These are phyloP conservation scores for Lacerta agilis DNA, from an alignment of 2,797 vertebrate genomes.

Conservation along the genomic window DNA sequence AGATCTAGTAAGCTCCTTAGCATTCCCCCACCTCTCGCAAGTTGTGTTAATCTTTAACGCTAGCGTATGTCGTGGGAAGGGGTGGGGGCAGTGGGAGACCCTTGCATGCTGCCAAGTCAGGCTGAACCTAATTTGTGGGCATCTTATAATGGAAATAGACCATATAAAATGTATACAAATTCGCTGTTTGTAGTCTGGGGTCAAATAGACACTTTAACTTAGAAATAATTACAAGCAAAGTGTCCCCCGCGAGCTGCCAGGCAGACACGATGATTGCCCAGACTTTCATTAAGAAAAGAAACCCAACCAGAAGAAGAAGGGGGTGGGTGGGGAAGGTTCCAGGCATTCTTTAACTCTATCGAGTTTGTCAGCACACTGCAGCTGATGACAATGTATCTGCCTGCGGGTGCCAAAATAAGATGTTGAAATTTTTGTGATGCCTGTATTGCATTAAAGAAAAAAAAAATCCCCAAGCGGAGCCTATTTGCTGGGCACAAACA, in stretches of 20 bases:
- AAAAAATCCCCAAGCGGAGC: constrained; percentile 49
- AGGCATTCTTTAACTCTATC: constrained; percentile 73
- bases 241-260: constrained; percentile 72
- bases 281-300: constrained; percentile 73
- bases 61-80: constrained; percentile 58
- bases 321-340: constrained; percentile 55
- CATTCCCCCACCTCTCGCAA: neutral
- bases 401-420: constrained; percentile 70
- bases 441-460: constrained; percentile 72
- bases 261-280: constrained; percentile 71
- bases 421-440: constrained; percentile 66
- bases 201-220: constrained; percentile 67
- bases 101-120: constrained; percentile 65
- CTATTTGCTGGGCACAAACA: constrained; percentile 60
- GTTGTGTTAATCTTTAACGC: constrained; percentile 57
- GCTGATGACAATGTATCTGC: constrained; percentile 76
- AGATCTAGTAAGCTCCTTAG: neutral
- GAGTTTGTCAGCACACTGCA: constrained; percentile 68
- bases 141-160: constrained; percentile 78
- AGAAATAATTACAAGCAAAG: constrained; percentile 72
- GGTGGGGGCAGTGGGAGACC: neutral
- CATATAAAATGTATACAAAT: constrained; percentile 76
- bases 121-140: constrained; percentile 78
- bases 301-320: constrained; percentile 51
- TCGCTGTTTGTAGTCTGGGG: constrained; percentile 56